These are phyloP conservation scores for Zophobas morio DNA, from an alignment of 1,140 invertebrate species.

Conservation along the genomic window DNA sequence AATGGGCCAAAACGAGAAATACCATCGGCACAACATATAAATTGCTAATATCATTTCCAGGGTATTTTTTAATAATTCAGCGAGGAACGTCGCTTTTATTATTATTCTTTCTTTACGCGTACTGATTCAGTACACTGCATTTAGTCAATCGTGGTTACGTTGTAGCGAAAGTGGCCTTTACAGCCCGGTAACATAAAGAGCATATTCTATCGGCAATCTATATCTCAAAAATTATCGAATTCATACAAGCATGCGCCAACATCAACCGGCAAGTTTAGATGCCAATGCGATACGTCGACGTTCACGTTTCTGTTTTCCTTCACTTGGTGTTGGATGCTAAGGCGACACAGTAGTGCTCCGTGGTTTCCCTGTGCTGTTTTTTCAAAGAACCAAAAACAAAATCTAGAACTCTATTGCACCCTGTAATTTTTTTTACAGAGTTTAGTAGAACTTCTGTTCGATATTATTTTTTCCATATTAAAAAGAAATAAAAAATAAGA, in stretches of 20 bases:
- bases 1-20: too few species aligned
- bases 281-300: neutral
- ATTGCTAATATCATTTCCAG: too few species aligned
- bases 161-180: neutral
- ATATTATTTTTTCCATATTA: neutral
- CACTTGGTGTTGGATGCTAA: slow-evolving; percentile 36
- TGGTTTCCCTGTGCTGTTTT: slow-evolving; percentile 32
- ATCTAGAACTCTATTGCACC: neutral
- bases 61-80: too few species aligned
- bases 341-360: slow-evolving; percentile 17
- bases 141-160: neutral
- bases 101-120: too few species aligned
- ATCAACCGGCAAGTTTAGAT: slow-evolving; percentile 39
- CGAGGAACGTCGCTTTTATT: too few species aligned
- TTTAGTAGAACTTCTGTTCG: neutral
- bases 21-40: too few species aligned
- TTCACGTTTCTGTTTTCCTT: slow-evolving; percentile 3
- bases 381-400: neutral
- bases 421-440: neutral
- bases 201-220: neutral
- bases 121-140: neutral
- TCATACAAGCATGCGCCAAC: slow-evolving; percentile 29
- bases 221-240: slow-evolving; percentile 8
- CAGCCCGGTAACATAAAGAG: neutral
- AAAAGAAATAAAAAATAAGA: neutral